Base-by-base conservation (phyloP, 1,140 invertebrate species). In the Tribolium madens region DNA sequence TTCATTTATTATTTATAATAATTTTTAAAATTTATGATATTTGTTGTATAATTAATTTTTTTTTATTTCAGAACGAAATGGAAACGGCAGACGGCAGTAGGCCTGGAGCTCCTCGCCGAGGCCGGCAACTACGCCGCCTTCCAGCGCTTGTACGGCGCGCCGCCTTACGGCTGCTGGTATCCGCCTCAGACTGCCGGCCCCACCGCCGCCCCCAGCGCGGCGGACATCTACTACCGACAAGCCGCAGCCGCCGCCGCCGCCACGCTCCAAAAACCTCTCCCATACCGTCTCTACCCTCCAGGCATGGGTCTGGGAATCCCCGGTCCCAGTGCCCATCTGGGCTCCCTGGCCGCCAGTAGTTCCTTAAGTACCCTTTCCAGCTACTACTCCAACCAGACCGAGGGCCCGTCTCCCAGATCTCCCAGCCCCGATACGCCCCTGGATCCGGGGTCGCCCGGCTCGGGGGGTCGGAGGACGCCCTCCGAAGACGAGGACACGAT, bases 81-180 rank as follows among this genome's bases (percentile, higher is more conserved):
- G 98, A 99, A 99, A 87, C 91, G 98, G 3, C 98, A 99, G 87
- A 98, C 97, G 1, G 97, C 97, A 0, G 97, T 99, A 0, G 97
- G 97, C 0, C 87, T 98, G 77, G 98, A 99, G 86, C 90, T 99
- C 13, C 87, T 99, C 70, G 95, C 97, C 0, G 98, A 99, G 85
- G 96, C 97, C 0, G 96, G 96, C 3, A 99, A 98, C 88, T 97
- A 97, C 86, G 97, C 97, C 0, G 97, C 97, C 1, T 95, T 99
- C 78, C 97, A 99, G 87, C 90, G 97, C 73, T 89, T 99, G 76
- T 95, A 98, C 84, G 95, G 96, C 86, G 88, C 84, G 85, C 90
- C 87, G 76, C 89, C 92, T 3, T 90, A 92, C 84, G 94, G 95
- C 83, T 88, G 90, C 78, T 88, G 90, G 90, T 91, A 88, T 86